Evolutionary conservation across 2,113 vertebrate species (phyloP), one percentile per base, ranked within the genome.

Genomic region (Oreochromis spilurus): DNA sequence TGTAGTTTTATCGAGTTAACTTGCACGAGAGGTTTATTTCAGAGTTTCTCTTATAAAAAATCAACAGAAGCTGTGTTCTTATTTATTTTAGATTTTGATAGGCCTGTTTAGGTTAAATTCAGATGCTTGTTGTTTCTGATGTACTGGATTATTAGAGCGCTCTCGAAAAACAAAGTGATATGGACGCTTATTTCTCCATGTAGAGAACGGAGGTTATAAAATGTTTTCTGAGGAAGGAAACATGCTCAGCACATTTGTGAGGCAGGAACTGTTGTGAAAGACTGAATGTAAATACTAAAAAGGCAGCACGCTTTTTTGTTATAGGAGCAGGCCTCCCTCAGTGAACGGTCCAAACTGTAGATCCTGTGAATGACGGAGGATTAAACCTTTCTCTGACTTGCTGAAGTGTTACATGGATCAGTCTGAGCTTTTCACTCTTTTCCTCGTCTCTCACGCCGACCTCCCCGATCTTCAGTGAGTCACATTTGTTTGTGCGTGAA

Each of bases 291-390:
- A 45, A 72, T 12, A 24, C 8, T 75, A 29, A 12, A 11, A 9
- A 17, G 5, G n/a, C 6, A 40, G n/a, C 11, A 1, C 6, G 40
- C 36, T 40, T 8, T 67, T 48, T 0, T 40, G 14, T 9, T 29
- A 48, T 5, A 17, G 26, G 70, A 48, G 70, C 43, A 19, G 24
- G 13, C 67, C 9, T 72, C 21, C 1, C 21, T 72, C 38, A 6
- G 38, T 2, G 67, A 26, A 4, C 38, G 24, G 53, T 11, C 53
- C 19, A 24, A 12, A 26, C 13, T 72, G 67, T 5, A 26, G 67
- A 0, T 0, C 0, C 21, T 45, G 67, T 26, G 65, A 43, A 21
- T 43, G 65, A 45, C 1, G 5, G 38, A 45, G 38, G 43, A 48
- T 16, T 26, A 48, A 1, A 17, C 21, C 21, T 26, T 6, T 48